Evolutionary conservation across 2,888 invertebrate species (phyloP).

Genomic region (Hydraecia micacea): DNA sequence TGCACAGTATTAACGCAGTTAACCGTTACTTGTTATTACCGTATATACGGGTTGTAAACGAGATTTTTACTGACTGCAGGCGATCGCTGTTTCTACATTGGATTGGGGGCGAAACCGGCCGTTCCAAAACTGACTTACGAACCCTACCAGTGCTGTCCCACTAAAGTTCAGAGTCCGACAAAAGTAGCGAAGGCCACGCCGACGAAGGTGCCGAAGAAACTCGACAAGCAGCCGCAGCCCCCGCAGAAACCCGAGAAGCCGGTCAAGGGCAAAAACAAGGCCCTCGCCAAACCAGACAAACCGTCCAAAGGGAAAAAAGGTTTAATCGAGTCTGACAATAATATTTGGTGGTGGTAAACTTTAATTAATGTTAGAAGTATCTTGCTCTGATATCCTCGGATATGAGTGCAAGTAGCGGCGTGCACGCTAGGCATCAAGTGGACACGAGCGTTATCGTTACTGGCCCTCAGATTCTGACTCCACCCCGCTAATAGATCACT

Average conservation of each 20-base stretch:
- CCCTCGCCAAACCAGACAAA: slow-evolving; percentile 90
- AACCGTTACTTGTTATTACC: slow-evolving; percentile 81
- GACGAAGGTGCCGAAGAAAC: slow-evolving; percentile 90
- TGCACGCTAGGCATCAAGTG: slow-evolving; percentile 85
- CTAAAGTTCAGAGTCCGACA: slow-evolving; percentile 94
- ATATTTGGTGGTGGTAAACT: slow-evolving; percentile 95
- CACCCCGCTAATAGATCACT: slow-evolving; percentile 75
- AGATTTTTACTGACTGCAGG: slow-evolving; percentile 98
- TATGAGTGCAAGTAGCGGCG: slow-evolving; percentile 79
- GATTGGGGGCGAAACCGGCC: slow-evolving; percentile 96
- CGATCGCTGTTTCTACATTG: slow-evolving; percentile 99
- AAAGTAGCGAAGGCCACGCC: slow-evolving; percentile 94
- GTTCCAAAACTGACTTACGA: slow-evolving; percentile 94
- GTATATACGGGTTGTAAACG: slow-evolving; percentile 90
- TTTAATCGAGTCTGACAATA: slow-evolving; percentile 96
- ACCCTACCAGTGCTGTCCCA: slow-evolving; percentile 98
- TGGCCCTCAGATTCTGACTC: slow-evolving; percentile 74
- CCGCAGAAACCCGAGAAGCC: slow-evolving; percentile 83
- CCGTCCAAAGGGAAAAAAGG: slow-evolving; percentile 93
- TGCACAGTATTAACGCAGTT: slow-evolving; percentile 89
- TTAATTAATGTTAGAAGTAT: slow-evolving; percentile 76
- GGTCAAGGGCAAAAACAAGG: slow-evolving; percentile 87
- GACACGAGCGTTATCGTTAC: slow-evolving; percentile 85
- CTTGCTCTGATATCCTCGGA: slow-evolving; percentile 78
- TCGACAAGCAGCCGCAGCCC: slow-evolving; percentile 84